Evolutionary conservation across 2,888 invertebrate species (phyloP).

Genomic region (Anticlea derivata): DNA sequence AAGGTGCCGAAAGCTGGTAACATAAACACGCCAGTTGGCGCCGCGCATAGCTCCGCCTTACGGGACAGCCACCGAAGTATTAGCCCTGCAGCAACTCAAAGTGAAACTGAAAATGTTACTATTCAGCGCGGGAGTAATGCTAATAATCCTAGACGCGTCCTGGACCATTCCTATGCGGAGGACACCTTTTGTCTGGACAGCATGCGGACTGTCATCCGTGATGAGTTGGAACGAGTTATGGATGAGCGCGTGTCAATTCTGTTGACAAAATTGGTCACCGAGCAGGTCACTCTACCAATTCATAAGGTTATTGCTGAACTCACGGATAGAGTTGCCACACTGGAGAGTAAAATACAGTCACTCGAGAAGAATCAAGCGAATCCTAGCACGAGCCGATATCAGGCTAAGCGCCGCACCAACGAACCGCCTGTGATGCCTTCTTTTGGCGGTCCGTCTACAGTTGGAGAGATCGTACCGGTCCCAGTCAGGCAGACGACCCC

Average conservation of each 20-base stretch:
- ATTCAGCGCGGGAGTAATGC: not conserved
- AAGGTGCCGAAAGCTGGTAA: no score
- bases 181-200: slow-evolving; percentile 10
- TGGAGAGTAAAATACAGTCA: not conserved
- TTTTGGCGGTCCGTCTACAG: no score
- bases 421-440: not conserved
- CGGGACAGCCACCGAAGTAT: not conserved
- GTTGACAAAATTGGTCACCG: slow-evolving; percentile 3
- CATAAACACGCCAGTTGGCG: no score
- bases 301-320: slow-evolving; percentile 3
- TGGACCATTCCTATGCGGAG: slow-evolving; percentile 5
- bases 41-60: not conserved
- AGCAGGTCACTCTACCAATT: slow-evolving; percentile 6
- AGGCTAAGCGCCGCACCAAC: not conserved
- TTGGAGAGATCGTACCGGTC: no score
- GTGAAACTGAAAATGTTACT: not conserved
- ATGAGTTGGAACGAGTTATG: slow-evolving; percentile 8
- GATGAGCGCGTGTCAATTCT: slow-evolving; percentile 7
- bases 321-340: not conserved
- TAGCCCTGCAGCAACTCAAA: not conserved
- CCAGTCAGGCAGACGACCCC: no score
- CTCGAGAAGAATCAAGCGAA: not conserved
- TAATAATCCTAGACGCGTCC: not conserved
- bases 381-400: not conserved
- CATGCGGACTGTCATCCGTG: slow-evolving; percentile 5